Conservation (phyloP, 1,140 invertebrate species). For the Zaprionus tsacasi region DNA sequence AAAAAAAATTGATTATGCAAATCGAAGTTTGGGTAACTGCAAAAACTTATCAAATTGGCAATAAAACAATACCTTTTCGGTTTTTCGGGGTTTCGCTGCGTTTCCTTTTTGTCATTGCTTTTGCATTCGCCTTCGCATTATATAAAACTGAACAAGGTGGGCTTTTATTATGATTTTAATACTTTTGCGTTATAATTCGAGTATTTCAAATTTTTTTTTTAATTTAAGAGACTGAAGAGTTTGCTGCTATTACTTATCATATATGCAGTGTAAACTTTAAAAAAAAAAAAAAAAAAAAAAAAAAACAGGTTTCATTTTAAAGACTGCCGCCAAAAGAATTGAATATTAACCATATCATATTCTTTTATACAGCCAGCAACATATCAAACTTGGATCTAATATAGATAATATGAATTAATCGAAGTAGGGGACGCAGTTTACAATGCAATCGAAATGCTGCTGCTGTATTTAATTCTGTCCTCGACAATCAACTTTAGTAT, state of each 20-base stretch:
- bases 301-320: too few relatives aligned
- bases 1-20: slow-evolving; percentile 52
- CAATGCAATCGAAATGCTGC: slow-evolving; percentile 1
- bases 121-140: slow-evolving; percentile 20
- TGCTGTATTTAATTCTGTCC: slow-evolving; percentile 5
- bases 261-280: too few relatives aligned
- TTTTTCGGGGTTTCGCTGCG: slow-evolving; percentile 18
- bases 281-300: too few relatives aligned
- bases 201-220: background rate
- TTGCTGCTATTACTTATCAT: too few relatives aligned
- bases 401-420: background rate
- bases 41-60: slow-evolving; percentile 51
- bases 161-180: slow-evolving; percentile 24
- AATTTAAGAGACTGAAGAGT: too few relatives aligned
- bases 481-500: background rate
- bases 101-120: background rate
- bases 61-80: slow-evolving; percentile 53
- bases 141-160: slow-evolving; percentile 26
- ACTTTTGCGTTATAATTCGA: slow-evolving; percentile 6
- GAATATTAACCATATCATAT: too few relatives aligned
- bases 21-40: slow-evolving; percentile 60
- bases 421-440: background rate
- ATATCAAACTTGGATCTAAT: background rate
- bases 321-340: too few relatives aligned
- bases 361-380: too few relatives aligned